A percentile compares a stretch with the other conserved stretches of the same genome.
phyloP scores from a whole-genome alignment of 2,797 vertebrate genomes.

The Enteromius treurensis region DNA sequence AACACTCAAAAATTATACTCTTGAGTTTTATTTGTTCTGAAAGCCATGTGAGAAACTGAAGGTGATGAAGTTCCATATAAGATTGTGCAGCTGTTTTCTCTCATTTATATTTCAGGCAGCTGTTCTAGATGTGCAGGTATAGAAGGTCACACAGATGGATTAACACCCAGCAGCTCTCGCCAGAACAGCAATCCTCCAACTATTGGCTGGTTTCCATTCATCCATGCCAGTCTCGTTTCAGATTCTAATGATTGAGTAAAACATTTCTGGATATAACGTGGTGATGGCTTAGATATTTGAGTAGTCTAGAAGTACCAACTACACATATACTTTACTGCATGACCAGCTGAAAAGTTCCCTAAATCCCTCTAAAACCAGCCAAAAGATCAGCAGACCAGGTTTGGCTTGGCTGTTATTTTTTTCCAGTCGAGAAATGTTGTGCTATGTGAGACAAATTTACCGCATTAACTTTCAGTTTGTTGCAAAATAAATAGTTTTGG shows the following conservation, averaged over 20 bases:
- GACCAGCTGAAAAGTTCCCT: neutral
- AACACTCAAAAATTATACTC: neutral
- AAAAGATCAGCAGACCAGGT: neutral
- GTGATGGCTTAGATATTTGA: neutral
- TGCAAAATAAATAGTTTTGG: neutral
- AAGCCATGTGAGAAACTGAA: neutral
- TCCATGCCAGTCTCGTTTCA: conserved; percentile 1
- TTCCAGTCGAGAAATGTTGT: neutral
- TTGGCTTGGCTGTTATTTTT: neutral
- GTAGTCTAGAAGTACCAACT: neutral
- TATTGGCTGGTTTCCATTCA: conserved; percentile 10
- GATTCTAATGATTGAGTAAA: conserved; percentile 5
- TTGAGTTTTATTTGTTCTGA: conserved; percentile 5
- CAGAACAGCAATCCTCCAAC: neutral
- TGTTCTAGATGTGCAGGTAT: conserved; percentile 26
- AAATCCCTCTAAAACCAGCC: neutral
- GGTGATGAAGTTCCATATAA: neutral
- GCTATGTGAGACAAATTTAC: conserved; percentile 7
- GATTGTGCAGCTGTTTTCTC: neutral
- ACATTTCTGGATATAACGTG: neutral
- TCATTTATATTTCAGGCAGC: neutral
- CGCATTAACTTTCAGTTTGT: conserved; percentile 5
- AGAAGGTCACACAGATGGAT: conserved; percentile 40
- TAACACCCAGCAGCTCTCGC: conserved; percentile 25
- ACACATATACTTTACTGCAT: neutral